Base-by-base conservation (phyloP, 1,140 invertebrate species). In the Drosophila pseudoananassae region DNA sequence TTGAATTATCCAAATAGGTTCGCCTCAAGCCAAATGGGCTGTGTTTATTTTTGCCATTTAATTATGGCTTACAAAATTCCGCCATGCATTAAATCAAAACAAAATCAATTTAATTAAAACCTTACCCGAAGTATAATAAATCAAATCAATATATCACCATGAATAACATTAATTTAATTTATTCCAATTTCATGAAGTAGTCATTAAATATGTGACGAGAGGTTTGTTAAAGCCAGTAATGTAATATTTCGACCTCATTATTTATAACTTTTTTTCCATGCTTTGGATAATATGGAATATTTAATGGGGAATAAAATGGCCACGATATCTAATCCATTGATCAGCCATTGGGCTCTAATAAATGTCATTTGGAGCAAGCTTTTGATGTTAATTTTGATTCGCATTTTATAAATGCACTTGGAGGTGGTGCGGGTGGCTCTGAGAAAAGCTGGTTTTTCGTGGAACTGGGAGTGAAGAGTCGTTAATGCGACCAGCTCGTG, bases 311-410 rank as follows among this genome's bases (percentile, higher is more conserved):
- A 43, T 33, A 64, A 38, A 33, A 45, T 50, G 56, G 36, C 33
- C 2, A 10, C 10, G 55, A 47, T 57, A 27, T 64, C 43, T 56
- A 31, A 69, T 70, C 43, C 61, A 45, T 68, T 40, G 36, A 71
- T 57, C 66, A 8, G 47, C 36, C n/a, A 58, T 71, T 8, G 45
- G 57, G 38, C 43, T 60, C 63, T 45, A 84, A 60, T 69, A 70
- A 82, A 83, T 83, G 53, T 80, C 81, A 72, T 66, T 76, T 72
- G 29, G 40, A 43, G 17, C 29, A 31, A 76, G 66, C 70, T 72
- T 76, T 51, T 38, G 46, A 15, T 51, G 29, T 60, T 51, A 55
- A 64, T 74, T 33, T 29, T 43, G 58, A 78, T 84, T 84, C 72
- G 58, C 76, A 77, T 77, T 75, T 82, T 51, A 56, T 57, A 74